Evolutionary conservation across 2,113 vertebrate species (phyloP).

Genomic region (Phasianus colchicus): DNA sequence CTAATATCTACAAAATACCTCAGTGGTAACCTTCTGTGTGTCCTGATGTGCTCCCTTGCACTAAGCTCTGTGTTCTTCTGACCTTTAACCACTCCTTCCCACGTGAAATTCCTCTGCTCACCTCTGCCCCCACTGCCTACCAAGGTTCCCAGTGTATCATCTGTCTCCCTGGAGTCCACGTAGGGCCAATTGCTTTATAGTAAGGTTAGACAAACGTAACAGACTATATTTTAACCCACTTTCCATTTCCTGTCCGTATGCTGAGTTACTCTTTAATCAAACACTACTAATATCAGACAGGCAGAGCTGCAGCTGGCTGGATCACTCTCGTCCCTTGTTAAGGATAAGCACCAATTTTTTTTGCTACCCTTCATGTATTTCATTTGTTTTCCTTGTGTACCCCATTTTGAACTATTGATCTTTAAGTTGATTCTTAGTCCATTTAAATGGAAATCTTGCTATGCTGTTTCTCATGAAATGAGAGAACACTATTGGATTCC

Average conservation of each 20-base stretch:
- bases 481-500: not conserved
- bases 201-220: not conserved
- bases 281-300: not conserved
- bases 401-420: not conserved
- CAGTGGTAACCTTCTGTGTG: not conserved
- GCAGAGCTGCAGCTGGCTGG: not conserved
- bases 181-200: not conserved
- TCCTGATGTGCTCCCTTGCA: not conserved
- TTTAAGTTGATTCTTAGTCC: not conserved
- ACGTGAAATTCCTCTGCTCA: not conserved
- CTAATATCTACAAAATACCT: not conserved
- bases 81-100: not conserved
- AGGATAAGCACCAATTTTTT: not conserved
- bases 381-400: not conserved
- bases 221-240: not conserved
- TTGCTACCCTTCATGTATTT: not conserved
- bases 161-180: not conserved
- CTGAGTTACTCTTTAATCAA: conserved; percentile 3
- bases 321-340: not conserved
- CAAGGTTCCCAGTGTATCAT: not conserved
- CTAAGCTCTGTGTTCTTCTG: not conserved
- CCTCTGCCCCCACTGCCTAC: not conserved
- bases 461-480: not conserved
- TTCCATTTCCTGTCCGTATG: not conserved
- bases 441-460: not conserved